Conservation (phyloP, 2,797 vertebrate species). For the Brotula barbata region DNA sequence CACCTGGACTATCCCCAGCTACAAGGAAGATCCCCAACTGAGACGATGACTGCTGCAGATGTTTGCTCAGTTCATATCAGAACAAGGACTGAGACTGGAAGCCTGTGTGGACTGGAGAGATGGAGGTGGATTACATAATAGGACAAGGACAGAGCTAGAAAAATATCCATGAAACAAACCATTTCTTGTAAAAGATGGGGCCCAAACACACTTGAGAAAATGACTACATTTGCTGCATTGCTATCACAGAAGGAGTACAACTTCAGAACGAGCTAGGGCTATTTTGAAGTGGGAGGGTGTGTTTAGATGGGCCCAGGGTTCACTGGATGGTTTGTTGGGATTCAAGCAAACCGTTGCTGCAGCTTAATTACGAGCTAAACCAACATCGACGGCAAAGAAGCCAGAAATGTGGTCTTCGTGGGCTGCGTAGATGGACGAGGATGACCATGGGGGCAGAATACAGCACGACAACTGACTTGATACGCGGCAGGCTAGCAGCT, state of each 20-base stretch:
- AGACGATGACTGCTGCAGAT: conserved; percentile 45
- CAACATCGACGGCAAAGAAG: neutral
- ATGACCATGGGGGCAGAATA: neutral
- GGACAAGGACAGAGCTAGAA: conserved; percentile 34
- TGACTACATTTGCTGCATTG: conserved; percentile 4
- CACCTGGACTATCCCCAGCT: conserved; percentile 37
- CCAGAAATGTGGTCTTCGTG: neutral
- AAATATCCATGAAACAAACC: conserved; percentile 20
- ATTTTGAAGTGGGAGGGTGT: conserved; percentile 72
- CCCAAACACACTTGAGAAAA: conserved; percentile 6
- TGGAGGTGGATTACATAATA: conserved; percentile 72
- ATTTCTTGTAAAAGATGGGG: conserved; percentile 20
- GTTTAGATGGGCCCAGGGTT: conserved; percentile 68
- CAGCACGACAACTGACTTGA: conserved; percentile 5
- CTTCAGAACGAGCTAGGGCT: conserved; percentile 50
- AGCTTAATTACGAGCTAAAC: conserved; percentile 12
- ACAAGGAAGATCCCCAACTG: conserved; percentile 43
- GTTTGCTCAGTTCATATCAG: conserved; percentile 61
- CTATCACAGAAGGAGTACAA: conserved; percentile 27
- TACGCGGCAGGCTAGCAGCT: conserved; percentile 49
- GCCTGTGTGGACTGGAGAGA: conserved; percentile 66
- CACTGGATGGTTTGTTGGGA: conserved; percentile 41
- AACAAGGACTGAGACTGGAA: conserved; percentile 38
- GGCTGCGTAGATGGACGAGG: neutral
- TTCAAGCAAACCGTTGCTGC: conserved; percentile 9